Evolutionary conservation across 2,113 vertebrate genomes (phyloP).

Genomic region (Osmerus mordax): DNA sequence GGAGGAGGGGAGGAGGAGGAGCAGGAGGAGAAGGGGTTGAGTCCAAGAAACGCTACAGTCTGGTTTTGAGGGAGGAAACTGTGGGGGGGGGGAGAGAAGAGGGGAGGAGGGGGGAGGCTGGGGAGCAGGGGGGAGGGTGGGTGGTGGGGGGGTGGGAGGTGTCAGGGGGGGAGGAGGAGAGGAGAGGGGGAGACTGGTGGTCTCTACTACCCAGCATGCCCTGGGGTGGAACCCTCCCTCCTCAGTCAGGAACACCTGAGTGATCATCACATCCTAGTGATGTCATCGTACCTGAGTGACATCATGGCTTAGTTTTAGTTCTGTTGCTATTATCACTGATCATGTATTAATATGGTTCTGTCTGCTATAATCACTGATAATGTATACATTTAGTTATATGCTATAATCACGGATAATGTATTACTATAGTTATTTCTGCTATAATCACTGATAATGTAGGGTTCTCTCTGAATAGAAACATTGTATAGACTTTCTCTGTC

Average conservation of each 20-base stretch:
- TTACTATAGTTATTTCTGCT: no score
- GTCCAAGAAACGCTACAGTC: constrained; percentile 53
- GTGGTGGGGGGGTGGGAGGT: constrained; percentile 65
- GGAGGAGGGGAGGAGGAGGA: constrained; percentile 45
- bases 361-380: no score
- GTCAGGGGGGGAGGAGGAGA: constrained; percentile 49
- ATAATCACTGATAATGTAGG: no score
- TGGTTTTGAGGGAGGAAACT: constrained; percentile 60
- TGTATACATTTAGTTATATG: no score
- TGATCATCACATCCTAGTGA: constrained; percentile 9
- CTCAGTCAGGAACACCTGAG: background rate
- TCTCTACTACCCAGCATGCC: constrained; percentile 59
- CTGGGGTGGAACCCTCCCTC: constrained; percentile 28
- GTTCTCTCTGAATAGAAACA: background rate
- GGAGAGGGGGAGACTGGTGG: constrained; percentile 57
- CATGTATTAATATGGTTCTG: no score
- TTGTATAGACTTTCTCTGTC: no score
- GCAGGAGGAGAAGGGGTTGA: background rate
- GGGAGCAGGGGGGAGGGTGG: constrained; percentile 53
- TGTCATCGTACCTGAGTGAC: background rate
- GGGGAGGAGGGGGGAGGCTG: constrained; percentile 46
- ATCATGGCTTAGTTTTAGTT: background rate
- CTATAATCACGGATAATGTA: no score
- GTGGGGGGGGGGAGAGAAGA: constrained; percentile 30
- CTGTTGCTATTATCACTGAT: no score